Percentiles rank a stretch among this genome's conserved stretches.
These are phyloP conservation scores for Podarcis cretensis DNA, from an alignment of 2,113 vertebrate species.

Conservation along the genomic window DNA sequence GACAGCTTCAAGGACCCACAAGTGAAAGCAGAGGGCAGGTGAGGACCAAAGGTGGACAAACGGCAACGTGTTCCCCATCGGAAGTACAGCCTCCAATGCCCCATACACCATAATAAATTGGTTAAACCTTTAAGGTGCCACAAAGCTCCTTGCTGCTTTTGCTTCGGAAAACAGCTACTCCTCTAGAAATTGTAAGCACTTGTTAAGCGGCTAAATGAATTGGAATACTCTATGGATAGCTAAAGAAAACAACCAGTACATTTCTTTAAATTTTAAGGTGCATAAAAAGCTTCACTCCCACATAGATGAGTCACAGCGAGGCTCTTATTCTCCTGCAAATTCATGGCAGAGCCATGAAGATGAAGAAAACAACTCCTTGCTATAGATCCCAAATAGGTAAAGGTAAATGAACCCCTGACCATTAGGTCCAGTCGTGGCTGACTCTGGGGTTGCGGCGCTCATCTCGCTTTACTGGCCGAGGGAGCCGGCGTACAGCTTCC, in stretches of 20 bases:
- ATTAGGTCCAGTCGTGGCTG: too few species aligned
- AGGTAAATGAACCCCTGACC: too few species aligned
- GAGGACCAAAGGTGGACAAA: too few species aligned
- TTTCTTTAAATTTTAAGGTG: background rate
- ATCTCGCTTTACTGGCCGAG: too few species aligned
- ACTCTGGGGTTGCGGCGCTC: too few species aligned
- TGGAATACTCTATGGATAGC: background rate
- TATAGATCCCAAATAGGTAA: background rate
- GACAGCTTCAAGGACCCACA: too few species aligned
- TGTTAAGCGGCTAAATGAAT: background rate
- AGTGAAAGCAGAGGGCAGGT: too few species aligned
- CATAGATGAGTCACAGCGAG: background rate
- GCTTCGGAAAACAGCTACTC: too few species aligned
- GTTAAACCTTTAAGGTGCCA: too few species aligned
- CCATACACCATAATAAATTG: background rate
- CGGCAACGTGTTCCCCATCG: background rate
- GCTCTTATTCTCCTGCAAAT: background rate
- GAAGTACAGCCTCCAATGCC: background rate
- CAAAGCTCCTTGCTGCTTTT: too few species aligned
- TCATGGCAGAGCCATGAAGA: background rate
- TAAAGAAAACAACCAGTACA: background rate
- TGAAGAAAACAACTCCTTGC: background rate
- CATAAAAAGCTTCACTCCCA: background rate
- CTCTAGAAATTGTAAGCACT: background rate
- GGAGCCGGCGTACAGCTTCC: too few species aligned